Evolutionary conservation across 1,140 invertebrate species (phyloP), one percentile per base, ranked within the genome.

Genomic region (Araneus ventricosus): DNA sequence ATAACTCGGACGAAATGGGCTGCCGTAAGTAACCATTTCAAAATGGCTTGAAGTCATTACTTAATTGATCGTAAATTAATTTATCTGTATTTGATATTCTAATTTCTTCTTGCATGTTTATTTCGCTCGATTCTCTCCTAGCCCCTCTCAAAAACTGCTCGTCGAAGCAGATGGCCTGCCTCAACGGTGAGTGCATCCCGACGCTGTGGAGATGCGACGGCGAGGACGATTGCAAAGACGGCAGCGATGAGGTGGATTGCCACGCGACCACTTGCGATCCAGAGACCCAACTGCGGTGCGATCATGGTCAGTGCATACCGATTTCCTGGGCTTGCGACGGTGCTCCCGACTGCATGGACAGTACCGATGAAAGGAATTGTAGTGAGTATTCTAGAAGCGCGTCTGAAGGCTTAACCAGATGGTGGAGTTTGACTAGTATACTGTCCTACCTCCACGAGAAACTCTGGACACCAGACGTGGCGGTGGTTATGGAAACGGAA

Each of bases 251-350:
- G 93, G 75, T 93, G 96, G 95, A 84, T 95, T 95, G 96, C 52
- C 96, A 93, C 24, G 61, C 39, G 59, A 93, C 67, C 5, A 79
- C 87, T 24, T 85, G 94, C 94, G 39, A 92, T n/a, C 1, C 20
- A 2, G 88, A 89, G n/a, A 84, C 37, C 0, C 82, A 97, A 95
- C 96, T 97, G 82, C 95, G 96, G 4, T 98, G 97, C 94, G 96
- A 96, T 14, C 95, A 95, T 94, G 96, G 96, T 22, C 93, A 93
- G 4, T 98, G 97, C 93, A 96, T 98, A 27, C 96, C 97, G 0
- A 67, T 27, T 10, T 84, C 86, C 2, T 84, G 79, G 39, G 93
- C 92, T 34, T 94, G 94, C 52, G 93, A 94, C 63, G 94, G 94
- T 1, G 84, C 84, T 57, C 6, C 39, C 1, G 94, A 94, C 59